These are phyloP conservation scores for Chorisops tibialis DNA, from an alignment of 2,888 invertebrate species.

Conservation along the genomic window DNA sequence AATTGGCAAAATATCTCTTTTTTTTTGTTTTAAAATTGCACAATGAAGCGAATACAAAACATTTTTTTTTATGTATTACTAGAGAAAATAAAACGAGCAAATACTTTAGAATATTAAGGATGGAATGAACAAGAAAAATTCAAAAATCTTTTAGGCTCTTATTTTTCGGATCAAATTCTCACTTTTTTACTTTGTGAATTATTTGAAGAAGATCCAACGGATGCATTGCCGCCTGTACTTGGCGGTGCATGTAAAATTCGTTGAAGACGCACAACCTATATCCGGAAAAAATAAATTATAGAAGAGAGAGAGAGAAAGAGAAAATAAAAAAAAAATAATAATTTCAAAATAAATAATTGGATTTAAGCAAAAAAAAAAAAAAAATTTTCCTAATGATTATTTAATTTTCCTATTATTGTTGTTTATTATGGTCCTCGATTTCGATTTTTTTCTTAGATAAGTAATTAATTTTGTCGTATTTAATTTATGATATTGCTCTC, in stretches of 20 bases:
- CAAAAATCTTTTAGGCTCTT: background rate
- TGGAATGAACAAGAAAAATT: background rate
- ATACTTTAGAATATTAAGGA: background rate
- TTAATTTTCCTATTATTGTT: too few relatives aligned
- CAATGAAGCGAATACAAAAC: too few relatives aligned
- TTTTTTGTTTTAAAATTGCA: too few relatives aligned
- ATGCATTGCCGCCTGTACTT: constrained; percentile 49
- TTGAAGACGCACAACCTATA: constrained; percentile 48
- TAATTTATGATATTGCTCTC: too few relatives aligned
- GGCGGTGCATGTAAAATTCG: constrained; percentile 70
- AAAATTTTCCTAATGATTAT: too few relatives aligned
- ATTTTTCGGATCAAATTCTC: constrained; percentile 19
- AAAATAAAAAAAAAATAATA: constrained; percentile 3
- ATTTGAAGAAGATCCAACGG: constrained; percentile 51
- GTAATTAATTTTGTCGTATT: too few relatives aligned
- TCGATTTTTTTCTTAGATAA: too few relatives aligned
- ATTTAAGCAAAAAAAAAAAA: too few relatives aligned
- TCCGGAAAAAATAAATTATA: background rate
- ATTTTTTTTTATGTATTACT: too few relatives aligned
- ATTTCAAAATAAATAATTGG: background rate
- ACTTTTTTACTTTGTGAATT: constrained; percentile 37
- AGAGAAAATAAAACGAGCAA: too few relatives aligned
- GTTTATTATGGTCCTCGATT: too few relatives aligned
- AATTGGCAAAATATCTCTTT: too few relatives aligned
- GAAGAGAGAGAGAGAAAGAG: background rate